phyloP scores from a whole-genome alignment of 2,113 vertebrate species.

The Lasiurus borealis region DNA sequence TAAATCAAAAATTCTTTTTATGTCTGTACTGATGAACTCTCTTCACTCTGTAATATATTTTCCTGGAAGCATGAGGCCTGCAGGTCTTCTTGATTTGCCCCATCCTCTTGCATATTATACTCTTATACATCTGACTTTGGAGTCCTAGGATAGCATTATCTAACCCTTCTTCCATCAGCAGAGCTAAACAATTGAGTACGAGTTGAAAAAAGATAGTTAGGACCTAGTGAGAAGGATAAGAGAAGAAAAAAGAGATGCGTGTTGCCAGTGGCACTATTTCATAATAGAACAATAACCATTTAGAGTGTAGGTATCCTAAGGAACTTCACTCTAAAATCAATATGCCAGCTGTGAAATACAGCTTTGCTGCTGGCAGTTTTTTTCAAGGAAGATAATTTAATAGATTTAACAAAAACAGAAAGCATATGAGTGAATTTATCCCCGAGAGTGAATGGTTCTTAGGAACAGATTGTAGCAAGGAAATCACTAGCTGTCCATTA shows the following conservation, averaged over 20 bases:
- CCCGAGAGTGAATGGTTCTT: slow-evolving; percentile 19
- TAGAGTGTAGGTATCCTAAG: slow-evolving; percentile 52
- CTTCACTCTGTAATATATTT: not conserved
- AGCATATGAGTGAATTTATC: slow-evolving; percentile 46
- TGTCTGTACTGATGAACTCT: not conserved
- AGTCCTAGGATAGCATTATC: not conserved
- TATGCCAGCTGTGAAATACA: slow-evolving; percentile 74
- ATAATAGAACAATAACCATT: slow-evolving; percentile 69
- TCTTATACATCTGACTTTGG: not conserved
- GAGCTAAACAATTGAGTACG: not conserved
- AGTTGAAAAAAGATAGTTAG: not conserved
- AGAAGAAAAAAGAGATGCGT: not conserved
- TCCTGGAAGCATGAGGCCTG: not conserved
- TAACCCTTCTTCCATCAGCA: not conserved
- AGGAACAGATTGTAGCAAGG: not conserved
- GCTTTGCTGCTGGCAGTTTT: slow-evolving; percentile 43
- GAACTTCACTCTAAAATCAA: slow-evolving; percentile 73
- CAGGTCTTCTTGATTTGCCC: not conserved
- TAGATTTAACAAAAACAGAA: slow-evolving; percentile 65
- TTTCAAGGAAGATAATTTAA: slow-evolving; percentile 12
- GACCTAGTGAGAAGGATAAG: not conserved
- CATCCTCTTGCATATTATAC: fast-evolving
- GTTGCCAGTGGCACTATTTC: slow-evolving; percentile 12
- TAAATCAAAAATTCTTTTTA: slow-evolving; percentile 31
- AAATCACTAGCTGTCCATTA: not conserved